Evolutionary conservation across 2,797 vertebrate species (phyloP).

Genomic region (Craterocephalus amniculus): DNA sequence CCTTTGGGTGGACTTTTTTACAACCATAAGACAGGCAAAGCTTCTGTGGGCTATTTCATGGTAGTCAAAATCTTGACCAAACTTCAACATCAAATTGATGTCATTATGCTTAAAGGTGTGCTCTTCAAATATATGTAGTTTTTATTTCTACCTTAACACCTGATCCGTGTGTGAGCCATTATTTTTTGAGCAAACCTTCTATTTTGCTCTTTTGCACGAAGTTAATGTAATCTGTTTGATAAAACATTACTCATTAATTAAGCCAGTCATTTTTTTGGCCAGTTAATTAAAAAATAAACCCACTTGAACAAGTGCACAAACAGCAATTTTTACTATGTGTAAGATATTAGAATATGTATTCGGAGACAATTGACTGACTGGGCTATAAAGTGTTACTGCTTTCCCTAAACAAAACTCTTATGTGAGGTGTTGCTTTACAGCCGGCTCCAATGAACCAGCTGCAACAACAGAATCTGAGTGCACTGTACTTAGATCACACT

Average conservation of each 20-base stretch:
- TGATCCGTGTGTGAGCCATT: too few relatives aligned
- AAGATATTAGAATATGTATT: not conserved
- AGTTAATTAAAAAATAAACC: too few relatives aligned
- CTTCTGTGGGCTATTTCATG: too few relatives aligned
- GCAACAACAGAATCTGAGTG: constrained; percentile 18
- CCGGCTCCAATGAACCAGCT: constrained; percentile 20
- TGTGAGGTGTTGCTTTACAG: not conserved
- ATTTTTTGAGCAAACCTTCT: too few relatives aligned
- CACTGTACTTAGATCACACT: not conserved
- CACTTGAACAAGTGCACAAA: too few relatives aligned
- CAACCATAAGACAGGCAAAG: too few relatives aligned
- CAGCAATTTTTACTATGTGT: not conserved
- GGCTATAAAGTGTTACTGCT: not conserved
- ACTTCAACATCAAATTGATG: too few relatives aligned
- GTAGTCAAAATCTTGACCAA: too few relatives aligned
- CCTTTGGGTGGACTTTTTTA: too few relatives aligned
- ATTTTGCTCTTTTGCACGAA: not conserved
- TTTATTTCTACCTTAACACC: not conserved
- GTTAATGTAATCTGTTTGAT: too few relatives aligned
- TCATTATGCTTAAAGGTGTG: too few relatives aligned
- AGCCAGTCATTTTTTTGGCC: not conserved
- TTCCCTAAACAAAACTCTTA: not conserved
- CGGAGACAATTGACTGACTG: too few relatives aligned
- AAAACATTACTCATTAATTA: not conserved
- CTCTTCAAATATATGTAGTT: not conserved